Conservation (phyloP, 2,797 vertebrate genomes). For the Halcyon badia region DNA sequence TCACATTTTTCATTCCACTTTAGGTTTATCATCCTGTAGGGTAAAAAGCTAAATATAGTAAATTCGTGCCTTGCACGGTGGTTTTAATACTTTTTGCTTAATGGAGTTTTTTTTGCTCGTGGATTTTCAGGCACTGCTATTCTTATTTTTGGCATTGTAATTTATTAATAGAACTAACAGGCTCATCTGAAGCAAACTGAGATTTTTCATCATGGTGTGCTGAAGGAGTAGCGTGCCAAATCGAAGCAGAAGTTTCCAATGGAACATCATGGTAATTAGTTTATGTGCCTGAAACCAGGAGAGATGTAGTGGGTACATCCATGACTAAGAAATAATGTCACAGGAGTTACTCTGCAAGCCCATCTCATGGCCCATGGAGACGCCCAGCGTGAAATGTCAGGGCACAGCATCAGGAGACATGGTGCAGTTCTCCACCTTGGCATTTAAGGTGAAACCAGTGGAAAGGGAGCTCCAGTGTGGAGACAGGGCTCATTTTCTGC, state of each 20-base stretch:
- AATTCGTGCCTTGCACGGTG: not conserved
- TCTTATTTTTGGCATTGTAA: not conserved
- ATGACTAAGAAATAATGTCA: not conserved
- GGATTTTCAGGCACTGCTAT: not conserved
- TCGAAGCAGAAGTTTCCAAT: not conserved
- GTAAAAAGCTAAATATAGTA: conserved; percentile 45
- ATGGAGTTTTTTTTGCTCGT: not conserved
- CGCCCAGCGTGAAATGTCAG: not conserved
- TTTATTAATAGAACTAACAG: conserved; percentile 17
- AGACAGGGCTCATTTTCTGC: not conserved
- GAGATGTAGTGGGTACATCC: not conserved
- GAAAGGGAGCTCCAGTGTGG: not conserved
- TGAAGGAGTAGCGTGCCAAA: not conserved
- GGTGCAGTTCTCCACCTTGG: fast-evolving
- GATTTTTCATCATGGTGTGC: not conserved
- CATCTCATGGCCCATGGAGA: fast-evolving
- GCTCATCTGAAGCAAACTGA: not conserved
- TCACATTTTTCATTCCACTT: conserved; percentile 41
- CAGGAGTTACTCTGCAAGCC: not conserved
- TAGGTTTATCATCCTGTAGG: conserved; percentile 12
- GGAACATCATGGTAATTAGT: not conserved
- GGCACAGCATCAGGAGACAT: fast-evolving
- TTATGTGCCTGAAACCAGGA: not conserved
- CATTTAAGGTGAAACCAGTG: not conserved
- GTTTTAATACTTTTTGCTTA: not conserved